A percentile compares a stretch with the other conserved stretches of the same genome.
Evolutionary conservation across 2,888 invertebrate genomes (phyloP).

Genomic region (Coelinius sp.): DNA sequence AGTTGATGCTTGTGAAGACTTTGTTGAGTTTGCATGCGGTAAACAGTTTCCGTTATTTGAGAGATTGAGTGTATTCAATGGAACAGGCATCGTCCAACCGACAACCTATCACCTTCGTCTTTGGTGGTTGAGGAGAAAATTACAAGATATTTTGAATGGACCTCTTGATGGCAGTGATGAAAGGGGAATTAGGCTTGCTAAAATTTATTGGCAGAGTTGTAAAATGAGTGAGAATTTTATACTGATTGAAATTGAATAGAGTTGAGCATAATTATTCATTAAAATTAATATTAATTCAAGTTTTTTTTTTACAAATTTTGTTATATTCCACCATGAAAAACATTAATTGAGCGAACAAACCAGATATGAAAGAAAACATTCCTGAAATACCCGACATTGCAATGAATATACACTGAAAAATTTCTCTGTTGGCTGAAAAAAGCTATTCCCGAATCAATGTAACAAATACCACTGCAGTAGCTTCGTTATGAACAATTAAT

Average conservation of each 20-base stretch:
- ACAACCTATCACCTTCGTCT: slow-evolving; percentile 40
- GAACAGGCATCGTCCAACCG: neutral
- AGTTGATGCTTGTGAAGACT: slow-evolving; percentile 48
- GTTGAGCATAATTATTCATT: too few species aligned
- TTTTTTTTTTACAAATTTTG: too few species aligned
- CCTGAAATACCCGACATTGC: too few species aligned
- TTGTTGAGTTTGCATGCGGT: slow-evolving; percentile 48
- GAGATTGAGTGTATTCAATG: neutral
- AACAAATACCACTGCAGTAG: neutral
- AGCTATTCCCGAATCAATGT: neutral
- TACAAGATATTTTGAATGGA: slow-evolving; percentile 41
- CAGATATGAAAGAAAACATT: neutral
- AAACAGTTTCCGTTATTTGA: slow-evolving; percentile 44
- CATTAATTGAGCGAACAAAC: neutral
- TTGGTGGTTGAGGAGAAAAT: slow-evolving; percentile 36
- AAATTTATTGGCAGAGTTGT: slow-evolving; percentile 49
- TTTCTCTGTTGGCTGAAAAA: neutral
- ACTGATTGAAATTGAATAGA: neutral
- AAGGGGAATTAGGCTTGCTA: slow-evolving; percentile 44
- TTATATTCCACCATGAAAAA: neutral
- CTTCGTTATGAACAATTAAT: neutral
- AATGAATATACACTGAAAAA: neutral
- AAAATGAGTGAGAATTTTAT: slow-evolving; percentile 39
- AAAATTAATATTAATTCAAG: too few species aligned
- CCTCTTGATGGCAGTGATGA: slow-evolving; percentile 40